Evolutionary conservation across 2,797 vertebrate genomes (phyloP).

Genomic region (Ctenopoma multispine): DNA sequence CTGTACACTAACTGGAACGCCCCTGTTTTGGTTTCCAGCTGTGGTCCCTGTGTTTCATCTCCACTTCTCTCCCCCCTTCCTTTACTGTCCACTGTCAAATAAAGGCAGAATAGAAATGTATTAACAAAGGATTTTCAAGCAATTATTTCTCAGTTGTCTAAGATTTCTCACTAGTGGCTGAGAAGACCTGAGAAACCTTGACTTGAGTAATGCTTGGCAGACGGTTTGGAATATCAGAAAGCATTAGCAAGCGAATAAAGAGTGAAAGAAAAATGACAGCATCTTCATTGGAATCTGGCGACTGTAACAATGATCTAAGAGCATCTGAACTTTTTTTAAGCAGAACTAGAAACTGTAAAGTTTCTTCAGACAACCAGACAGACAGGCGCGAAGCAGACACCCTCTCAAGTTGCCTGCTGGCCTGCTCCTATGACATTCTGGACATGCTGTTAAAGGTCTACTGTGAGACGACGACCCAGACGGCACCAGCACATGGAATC

Average conservation of each 20-base stretch:
- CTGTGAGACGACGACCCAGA: constrained; percentile 36
- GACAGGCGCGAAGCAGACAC: constrained; percentile 1
- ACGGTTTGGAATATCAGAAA: constrained; percentile 16
- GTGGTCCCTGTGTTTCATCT: too few relatives aligned
- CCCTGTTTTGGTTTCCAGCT: too few relatives aligned
- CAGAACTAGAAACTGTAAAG: neutral
- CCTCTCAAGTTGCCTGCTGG: neutral
- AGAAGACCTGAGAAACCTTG: neutral
- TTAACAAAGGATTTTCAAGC: neutral
- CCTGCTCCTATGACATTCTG: constrained; percentile 18
- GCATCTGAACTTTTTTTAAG: neutral
- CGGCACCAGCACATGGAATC: constrained; percentile 35
- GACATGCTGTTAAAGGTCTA: constrained; percentile 27
- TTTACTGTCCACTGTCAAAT: neutral
- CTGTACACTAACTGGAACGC: too few relatives aligned
- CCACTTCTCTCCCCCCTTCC: too few relatives aligned
- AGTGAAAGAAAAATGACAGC: too few relatives aligned
- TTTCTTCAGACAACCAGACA: neutral
- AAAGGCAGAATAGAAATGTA: neutral
- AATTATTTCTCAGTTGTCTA: neutral
- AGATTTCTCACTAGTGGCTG: too few relatives aligned
- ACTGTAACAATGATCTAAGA: too few relatives aligned
- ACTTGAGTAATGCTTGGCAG: neutral
- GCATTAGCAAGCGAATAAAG: neutral
- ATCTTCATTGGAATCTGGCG: too few relatives aligned